Conservation (phyloP, 2,113 vertebrate genomes). For the Bujurquina vittata region DNA sequence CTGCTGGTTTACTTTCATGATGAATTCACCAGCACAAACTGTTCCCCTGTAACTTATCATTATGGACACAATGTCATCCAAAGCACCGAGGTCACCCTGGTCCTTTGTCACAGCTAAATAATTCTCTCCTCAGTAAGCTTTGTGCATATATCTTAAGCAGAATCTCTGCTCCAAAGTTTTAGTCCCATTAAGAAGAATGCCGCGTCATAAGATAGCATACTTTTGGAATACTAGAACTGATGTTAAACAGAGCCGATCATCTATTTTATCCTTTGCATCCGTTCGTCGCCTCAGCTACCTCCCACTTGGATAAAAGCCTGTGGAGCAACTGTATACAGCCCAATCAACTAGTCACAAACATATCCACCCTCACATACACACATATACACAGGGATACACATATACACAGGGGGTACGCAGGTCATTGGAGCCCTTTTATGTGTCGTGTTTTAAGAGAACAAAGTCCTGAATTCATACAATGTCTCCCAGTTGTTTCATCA, state of each 20-base stretch:
- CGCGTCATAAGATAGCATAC: not conserved
- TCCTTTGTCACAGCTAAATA: not conserved
- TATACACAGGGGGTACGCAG: constrained; percentile 5
- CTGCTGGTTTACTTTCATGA: constrained; percentile 22
- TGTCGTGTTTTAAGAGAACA: constrained; percentile 45
- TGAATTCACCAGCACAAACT: not conserved
- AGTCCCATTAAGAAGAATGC: constrained; percentile 20
- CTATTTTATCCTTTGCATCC: constrained; percentile 12
- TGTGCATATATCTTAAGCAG: not conserved
- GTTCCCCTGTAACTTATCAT: not conserved
- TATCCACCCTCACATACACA: not conserved
- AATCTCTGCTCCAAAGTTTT: not conserved
- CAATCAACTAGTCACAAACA: constrained; percentile 42
- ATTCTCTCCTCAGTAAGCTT: not conserved
- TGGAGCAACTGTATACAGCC: not conserved
- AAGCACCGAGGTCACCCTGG: not conserved
- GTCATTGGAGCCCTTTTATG: constrained; percentile 49
- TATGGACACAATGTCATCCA: not conserved
- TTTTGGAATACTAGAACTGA: not conserved
- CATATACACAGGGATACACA: not conserved
- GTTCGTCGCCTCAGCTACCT: not conserved
- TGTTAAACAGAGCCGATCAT: not conserved
- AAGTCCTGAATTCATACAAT: constrained; percentile 44
- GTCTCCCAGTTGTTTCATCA: constrained; percentile 45
- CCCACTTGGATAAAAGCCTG: constrained; percentile 44